Base-by-base conservation (phyloP, 2,888 invertebrate species). In the Eupelmus urozonus region DNA sequence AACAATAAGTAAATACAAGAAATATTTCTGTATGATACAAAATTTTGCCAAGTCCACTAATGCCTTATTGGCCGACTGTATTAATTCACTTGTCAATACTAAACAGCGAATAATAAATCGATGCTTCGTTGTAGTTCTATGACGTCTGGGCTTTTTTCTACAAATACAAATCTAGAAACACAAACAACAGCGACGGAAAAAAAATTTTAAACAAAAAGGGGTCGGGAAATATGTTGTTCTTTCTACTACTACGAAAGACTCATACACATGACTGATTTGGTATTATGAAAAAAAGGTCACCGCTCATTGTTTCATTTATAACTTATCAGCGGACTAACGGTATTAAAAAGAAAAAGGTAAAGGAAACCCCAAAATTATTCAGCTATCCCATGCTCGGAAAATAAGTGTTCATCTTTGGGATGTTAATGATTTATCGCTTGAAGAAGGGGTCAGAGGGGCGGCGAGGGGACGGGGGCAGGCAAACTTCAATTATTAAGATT, bases 1-100 rank as follows among this genome's bases (percentile, higher is more conserved):
- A 59, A 59, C 59, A 23, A 74, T 49, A 16, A n/a, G 55, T 59
- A 57, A 71, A 55, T 55, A 13, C 67, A 67, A 71, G 45, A 57
- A 42, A 70, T 9, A 25, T 55, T 73, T 55, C 34, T 66, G 51
- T 20, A 45, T 27, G 45, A 20, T 72, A 45, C 13, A 20, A 71
- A 42, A 69, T 25, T 9, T n/a, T n/a, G 29, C 29, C 20, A 60
- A 29, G 9, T 49, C 29, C 20, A 18, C 55, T 57, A 18, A 27
- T 71, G 3, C 34, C 18, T 51, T 27, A 59, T n/a, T 9, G n/a
- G 3, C 7, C 7, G 51, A 13, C 63, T 65, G 13, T 34, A 66
- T 74, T 49, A 66, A 18, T 49, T 72, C 66, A 66, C 23, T 59
- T 59, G 29, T 63, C 13, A 69, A 45, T 20, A 18, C 9, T 70